A percentile compares a stretch with the other conserved stretches of the same genome.
These are phyloP conservation scores for Bombus waltoni DNA, from an alignment of 1,140 invertebrate genomes.

Conservation along the genomic window DNA sequence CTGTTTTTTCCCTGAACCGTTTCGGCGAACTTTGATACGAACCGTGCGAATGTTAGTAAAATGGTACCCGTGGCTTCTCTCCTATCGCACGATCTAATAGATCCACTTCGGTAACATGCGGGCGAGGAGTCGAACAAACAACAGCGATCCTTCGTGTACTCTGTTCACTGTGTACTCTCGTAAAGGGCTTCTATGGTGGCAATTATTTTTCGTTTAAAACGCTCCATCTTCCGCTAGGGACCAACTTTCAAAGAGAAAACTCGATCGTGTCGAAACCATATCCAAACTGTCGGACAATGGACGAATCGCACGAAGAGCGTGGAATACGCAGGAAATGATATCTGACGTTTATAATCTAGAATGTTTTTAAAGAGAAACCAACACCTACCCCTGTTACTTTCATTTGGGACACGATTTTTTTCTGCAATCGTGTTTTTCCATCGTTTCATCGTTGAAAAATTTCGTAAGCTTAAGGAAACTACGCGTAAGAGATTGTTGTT, in stretches of 20 bases:
- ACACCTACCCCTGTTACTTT: too few species aligned
- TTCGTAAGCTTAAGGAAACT: too few species aligned
- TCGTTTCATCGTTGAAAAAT: too few species aligned
- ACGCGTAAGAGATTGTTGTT: too few species aligned
- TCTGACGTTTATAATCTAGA: neutral
- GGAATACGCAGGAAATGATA: neutral
- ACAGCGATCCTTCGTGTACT: constrained; percentile 9
- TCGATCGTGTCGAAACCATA: neutral
- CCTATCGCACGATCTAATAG: constrained; percentile 39
- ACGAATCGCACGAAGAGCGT: neutral
- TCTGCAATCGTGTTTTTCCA: too few species aligned
- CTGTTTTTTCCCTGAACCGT: neutral
- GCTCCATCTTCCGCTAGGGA: neutral
- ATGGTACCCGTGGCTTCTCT: constrained; percentile 9
- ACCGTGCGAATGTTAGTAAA: constrained; percentile 14
- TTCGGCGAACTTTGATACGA: neutral
- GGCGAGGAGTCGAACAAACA: constrained; percentile 37
- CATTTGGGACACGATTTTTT: too few species aligned
- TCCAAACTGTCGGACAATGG: neutral
- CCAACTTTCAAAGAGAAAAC: neutral
- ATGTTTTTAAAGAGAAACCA: neutral
- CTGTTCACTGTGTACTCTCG: neutral
- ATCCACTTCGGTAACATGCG: constrained; percentile 41
- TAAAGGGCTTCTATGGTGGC: neutral
- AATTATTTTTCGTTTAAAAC: constrained; percentile 28